Base-by-base conservation (phyloP, 2,113 vertebrate genomes). In the Sarotherodon lohbergeri region DNA sequence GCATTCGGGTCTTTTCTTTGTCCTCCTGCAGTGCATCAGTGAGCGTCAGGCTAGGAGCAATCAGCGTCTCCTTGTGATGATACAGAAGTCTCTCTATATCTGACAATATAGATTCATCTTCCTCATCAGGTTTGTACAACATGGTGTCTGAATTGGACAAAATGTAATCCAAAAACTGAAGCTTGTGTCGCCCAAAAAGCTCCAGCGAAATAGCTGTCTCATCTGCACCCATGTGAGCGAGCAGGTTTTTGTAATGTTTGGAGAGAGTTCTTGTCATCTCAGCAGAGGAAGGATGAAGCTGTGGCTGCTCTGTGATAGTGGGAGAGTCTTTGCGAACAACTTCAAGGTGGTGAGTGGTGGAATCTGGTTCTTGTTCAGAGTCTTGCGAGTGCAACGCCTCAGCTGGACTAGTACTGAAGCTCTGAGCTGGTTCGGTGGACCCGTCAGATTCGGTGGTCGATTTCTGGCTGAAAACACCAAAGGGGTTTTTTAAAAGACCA, bases 141-240 rank as follows among this genome's bases (percentile, higher is more conserved):
- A 36, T 39, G 4, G 2, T 39, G 16, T 82, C 73, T 34, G 88
- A 59, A 27, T 89, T 94, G 54, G 87, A 89, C 14, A 96, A 91
- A 71, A 88, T 68, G 81, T 93, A 88, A 36, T 97, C 93, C 79
- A 97, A 84, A 92, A 94, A 94, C 61, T 96, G 82, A 32, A 97
- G 71, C 86, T 95, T 96, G 61, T 94, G 87, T 71, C 32, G 85
- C 17, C 96, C 92, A 48, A 96, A 96, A 16, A 94, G 22, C 13
- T 94, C 89, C 27, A 83, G 39, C 88, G 96, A 87, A 73, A 88
- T 10, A n/a, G 83, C 17, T 1, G 71, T 85, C 52, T 95, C 66
- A 3, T 92, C 88, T 7, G 41, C 22, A 34, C 29, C 94, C 88
- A 96, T 82, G 50, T 96, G 54, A 36, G 54, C 10, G 17, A 88